Evolutionary conservation across 2,113 vertebrate species (phyloP).

Genomic region (Tragelaphus imberbis): DNA sequence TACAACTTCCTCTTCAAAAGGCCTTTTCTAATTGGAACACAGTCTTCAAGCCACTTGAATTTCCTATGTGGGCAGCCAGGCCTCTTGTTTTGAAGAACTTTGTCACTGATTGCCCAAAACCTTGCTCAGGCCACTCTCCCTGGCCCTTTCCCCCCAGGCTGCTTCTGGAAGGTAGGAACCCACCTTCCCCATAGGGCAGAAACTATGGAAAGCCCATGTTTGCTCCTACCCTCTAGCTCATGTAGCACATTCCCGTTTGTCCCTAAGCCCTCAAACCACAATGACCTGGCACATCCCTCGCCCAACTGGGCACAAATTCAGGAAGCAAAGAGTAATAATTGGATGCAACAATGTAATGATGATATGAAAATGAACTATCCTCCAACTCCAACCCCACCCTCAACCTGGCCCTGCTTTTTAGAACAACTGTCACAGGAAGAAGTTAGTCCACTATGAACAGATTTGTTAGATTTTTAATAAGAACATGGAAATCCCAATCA

Average conservation of each 20-base stretch:
- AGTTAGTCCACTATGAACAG: conserved; percentile 65
- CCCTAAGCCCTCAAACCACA: background rate
- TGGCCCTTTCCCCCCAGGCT: background rate
- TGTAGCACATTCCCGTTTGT: background rate
- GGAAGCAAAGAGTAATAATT: background rate
- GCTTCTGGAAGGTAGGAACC: background rate
- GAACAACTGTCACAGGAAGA: conserved; percentile 45
- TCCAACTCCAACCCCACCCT: background rate
- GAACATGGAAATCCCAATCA: conserved; percentile 80
- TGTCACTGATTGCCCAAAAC: background rate
- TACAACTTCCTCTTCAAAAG: conserved; percentile 27
- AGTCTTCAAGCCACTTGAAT: background rate
- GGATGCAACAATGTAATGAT: background rate
- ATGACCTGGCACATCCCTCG: background rate
- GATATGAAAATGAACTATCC: background rate
- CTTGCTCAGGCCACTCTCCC: background rate
- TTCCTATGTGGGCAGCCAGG: background rate
- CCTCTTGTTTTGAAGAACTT: background rate
- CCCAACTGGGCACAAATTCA: background rate
- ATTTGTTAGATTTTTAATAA: conserved; percentile 81
- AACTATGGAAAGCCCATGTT: background rate
- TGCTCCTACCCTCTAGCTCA: background rate
- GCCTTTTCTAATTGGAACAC: conserved; percentile 2
- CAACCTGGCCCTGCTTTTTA: background rate
- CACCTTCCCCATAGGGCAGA: background rate